Base-by-base conservation (phyloP, 2,888 invertebrate genomes). In the Patella pellucida region DNA sequence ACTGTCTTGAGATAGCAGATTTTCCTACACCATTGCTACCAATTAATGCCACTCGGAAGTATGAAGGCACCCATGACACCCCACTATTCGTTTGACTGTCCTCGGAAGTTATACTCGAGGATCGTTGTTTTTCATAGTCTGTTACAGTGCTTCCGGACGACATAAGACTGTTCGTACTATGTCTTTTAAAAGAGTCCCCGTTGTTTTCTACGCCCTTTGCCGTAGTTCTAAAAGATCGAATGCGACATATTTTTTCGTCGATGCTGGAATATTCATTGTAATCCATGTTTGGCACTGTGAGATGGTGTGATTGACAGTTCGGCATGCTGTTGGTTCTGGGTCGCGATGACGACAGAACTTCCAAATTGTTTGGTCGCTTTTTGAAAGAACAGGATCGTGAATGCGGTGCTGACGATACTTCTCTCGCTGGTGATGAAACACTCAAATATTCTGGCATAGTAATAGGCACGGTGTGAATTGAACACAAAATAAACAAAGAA, bases 171-270 rank as follows among this genome's bases (percentile, higher is more conserved):
- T 96, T 96, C 87, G 96, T 96, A 79, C 96, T 93, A 69, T 96
- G 93, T 81, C 96, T 95, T 85, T 96, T 95, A 78, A 97, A 93
- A 16, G 96, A 96, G 92, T 98, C 97, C 0, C 98, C 98, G 72
- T 97, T 93, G 91, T 97, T 97, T 23, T 62, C 76, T 14, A 97
- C 95, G 19, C 97, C 97, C 91, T 95, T 94, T 90, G 96, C 95
- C 50, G 97, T 97, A 86, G 97, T 97, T 87, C 96, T 96, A 92
- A 98, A 98, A 91, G 97, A 97, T 84, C 98, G 93, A 82, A 97
- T 94, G 81, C 97, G 93, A 90, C 83, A 79, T 7, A 86, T 71
- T 23, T 81, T 77, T 69, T 19, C 23, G 7, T 52, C 67, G 15
- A 70, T 71, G 4, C 56, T 31, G 19, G 23, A 71, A 11, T 62